phyloP scores from a whole-genome alignment of 2,113 vertebrate genomes.

The Cynopterus brachyotis region DNA sequence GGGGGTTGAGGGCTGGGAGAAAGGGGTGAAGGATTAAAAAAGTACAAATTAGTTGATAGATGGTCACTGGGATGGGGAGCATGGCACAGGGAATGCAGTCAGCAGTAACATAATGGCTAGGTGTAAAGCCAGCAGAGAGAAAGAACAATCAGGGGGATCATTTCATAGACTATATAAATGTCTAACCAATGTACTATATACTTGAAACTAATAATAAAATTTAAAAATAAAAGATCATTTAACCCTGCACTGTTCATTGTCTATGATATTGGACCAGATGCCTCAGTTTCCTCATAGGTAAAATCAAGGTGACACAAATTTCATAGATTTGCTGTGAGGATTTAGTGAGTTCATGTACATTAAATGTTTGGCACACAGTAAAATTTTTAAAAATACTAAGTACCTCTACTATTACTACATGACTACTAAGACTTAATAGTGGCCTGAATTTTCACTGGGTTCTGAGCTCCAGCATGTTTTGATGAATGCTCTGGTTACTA shows the following conservation, averaged over 20 bases:
- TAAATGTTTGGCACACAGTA: not conserved
- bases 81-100: too few relatives aligned
- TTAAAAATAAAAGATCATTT: not conserved
- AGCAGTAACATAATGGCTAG: too few relatives aligned
- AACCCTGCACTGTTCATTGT: not conserved
- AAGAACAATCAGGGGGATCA: too few relatives aligned
- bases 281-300: not conserved
- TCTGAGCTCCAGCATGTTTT: not conserved
- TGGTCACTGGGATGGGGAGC: too few relatives aligned
- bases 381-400: not conserved
- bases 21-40: too few relatives aligned
- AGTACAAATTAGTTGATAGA: too few relatives aligned
- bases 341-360: not conserved
- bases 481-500: not conserved
- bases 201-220: too few relatives aligned
- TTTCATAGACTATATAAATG: too few relatives aligned
- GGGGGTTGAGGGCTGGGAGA: too few relatives aligned
- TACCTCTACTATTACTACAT: not conserved
- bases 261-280: not conserved
- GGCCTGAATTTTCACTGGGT: not conserved
- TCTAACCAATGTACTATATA: too few relatives aligned
- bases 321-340: not conserved
- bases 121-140: too few relatives aligned
- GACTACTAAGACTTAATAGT: not conserved
- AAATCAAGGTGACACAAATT: not conserved